Base-by-base conservation (phyloP, 1,140 invertebrate genomes). In the Battus philenor region DNA sequence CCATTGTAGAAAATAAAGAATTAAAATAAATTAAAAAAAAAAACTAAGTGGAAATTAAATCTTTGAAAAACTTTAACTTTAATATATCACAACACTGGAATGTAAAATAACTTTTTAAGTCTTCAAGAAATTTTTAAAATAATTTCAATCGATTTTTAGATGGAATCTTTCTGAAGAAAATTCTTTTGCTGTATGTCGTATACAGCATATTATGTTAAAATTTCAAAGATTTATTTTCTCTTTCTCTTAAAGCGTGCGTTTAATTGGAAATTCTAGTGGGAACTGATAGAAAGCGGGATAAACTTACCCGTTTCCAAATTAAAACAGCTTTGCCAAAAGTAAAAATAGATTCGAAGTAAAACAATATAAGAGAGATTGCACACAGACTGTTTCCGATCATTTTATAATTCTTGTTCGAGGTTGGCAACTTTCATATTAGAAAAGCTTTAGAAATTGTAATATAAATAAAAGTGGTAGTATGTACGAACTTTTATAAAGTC, bases 141-240 rank as follows among this genome's bases (percentile, higher is more conserved):
- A 41, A 44, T 45, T 52, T 61, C 29, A 59, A 51, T 5, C 56
- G 54, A 54, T 64, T 71, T 55, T 67, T 67, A 2, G 48, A 46
- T n/a, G 64, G 64, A 36, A 70, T 50, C 38, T 76, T 68, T 51
- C 45, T 64, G 27, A 46, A 65, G 30, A 65, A 54, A 34, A 67
- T 61, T 29, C 41, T 50, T 59, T 65, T 64, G 67, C 65, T 69
- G 66, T 74, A 67, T 64, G 27, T 32, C 38, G 9, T 55, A 73
- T 62, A 76, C 61, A 73, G 69, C 67, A 77, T 75, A 71, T 58
- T 77, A 75, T 59, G 32, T 43, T 47, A 20, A 5, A 24, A 27
- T 44, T 44, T 50, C 22, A 7, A 24, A 26, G 9, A 2, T 27
- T 17, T 36, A 10, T 47, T 34, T 15, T 26, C 39, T 59, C 45